Evolutionary conservation across 2,797 vertebrate genomes (phyloP).

Genomic region (Xiphorhynchus erythropygius): DNA sequence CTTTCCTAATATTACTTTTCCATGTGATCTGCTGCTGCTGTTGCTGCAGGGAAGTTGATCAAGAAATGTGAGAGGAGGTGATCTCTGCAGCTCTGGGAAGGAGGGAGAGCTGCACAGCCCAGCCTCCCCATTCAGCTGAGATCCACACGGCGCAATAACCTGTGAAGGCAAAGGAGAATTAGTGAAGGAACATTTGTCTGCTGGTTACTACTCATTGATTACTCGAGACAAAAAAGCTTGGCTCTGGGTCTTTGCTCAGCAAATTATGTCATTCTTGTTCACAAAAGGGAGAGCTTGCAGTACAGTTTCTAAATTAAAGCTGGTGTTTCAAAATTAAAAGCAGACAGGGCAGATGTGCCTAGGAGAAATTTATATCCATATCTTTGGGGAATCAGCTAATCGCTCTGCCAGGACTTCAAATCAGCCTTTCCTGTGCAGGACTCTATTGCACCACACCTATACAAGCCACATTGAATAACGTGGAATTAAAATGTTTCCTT

Average conservation of each 20-base stretch:
- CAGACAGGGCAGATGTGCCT: constrained; percentile 80
- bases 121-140: not conserved
- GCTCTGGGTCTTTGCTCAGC: constrained; percentile 68
- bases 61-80: constrained; percentile 57
- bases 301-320: constrained; percentile 75
- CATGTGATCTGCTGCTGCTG: constrained; percentile 55
- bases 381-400: constrained; percentile 78
- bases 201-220: constrained; percentile 71
- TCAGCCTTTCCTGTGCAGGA: constrained; percentile 72
- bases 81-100: not conserved
- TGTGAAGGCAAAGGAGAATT: not conserved
- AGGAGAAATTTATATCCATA: constrained; percentile 70
- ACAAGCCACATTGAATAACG: constrained; percentile 56
- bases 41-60: constrained; percentile 47
- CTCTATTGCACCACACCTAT: constrained; percentile 74
- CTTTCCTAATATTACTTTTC: constrained; percentile 68
- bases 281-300: constrained; percentile 71
- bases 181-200: constrained; percentile 48
- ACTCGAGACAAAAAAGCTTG: constrained; percentile 71
- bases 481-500: constrained; percentile 73
- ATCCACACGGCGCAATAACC: not conserved
- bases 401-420: constrained; percentile 73
- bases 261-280: constrained; percentile 79
- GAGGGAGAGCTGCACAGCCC: not conserved
- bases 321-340: constrained; percentile 80